Conservation (phyloP, 2,888 invertebrate species). For the Troides oblongomaculatus region DNA sequence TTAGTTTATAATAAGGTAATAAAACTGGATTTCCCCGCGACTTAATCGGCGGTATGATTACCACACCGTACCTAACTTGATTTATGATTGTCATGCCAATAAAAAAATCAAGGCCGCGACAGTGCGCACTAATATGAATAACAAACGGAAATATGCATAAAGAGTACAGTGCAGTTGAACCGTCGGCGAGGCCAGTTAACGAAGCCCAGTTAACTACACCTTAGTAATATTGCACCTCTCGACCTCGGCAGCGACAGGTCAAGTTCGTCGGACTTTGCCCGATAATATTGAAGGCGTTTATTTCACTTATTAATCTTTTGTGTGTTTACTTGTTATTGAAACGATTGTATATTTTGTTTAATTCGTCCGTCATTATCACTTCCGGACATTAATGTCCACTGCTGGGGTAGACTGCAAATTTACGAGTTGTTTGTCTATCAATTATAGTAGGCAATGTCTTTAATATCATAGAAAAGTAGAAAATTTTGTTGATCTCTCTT, state of each 20-base stretch:
- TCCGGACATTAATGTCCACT: no score
- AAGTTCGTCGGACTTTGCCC: slow-evolving; percentile 10
- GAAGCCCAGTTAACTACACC: slow-evolving; percentile 1
- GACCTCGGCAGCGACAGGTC: slow-evolving; percentile 23
- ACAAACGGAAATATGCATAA: slow-evolving; percentile 1
- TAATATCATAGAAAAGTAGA: no score
- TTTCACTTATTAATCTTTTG: not conserved
- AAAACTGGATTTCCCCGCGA: not conserved
- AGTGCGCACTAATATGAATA: not conserved
- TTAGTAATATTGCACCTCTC: slow-evolving; percentile 15
- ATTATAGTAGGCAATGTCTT: no score
- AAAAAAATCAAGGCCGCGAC: not conserved
- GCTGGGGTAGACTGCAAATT: no score
- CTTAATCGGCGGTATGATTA: not conserved
- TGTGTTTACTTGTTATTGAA: no score
- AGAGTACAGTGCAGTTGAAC: slow-evolving; percentile 10
- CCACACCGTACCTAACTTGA: not conserved
- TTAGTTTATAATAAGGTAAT: not conserved
- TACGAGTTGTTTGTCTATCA: no score
- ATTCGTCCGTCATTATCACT: no score
- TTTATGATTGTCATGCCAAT: not conserved
- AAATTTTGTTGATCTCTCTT: no score
- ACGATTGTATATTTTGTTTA: no score
- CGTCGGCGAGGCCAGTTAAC: slow-evolving; percentile 15
- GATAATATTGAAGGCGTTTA: not conserved